Evolutionary conservation across 2,797 vertebrate genomes (phyloP), one percentile per base, ranked within the genome.

Genomic region (Argentina silus): DNA sequence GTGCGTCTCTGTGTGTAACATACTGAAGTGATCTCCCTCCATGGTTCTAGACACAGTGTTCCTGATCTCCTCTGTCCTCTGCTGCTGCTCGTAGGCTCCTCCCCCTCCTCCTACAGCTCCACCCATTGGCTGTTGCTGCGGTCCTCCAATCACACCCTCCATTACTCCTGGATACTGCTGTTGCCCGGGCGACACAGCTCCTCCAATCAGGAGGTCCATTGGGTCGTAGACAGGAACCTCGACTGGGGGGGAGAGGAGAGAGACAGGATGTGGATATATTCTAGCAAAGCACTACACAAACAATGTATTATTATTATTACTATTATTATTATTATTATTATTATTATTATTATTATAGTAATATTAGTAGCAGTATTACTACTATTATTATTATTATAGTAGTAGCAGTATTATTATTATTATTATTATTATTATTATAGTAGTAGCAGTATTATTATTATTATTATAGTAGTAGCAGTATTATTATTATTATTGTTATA

Each of bases 41-140:
- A 69, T 81, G 74, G 88, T 84, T 73, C 81, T 77, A 69, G 45
- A 83, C 75, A 93, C 73, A n/a, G 48, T 81, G 6, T 90, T n/a
- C 15, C 83, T 78, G 74, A 92, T 89, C 70, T 85, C 79, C 80
- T 81, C 83, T 3, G 44, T 78, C 47, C 79, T 57, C 79, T 87
- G 85, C 79, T 87, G 85, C 76, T 59, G 83, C 61, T 56, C 59
- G 11, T 4, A 63, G 47, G 69, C 79, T 47, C 68, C 80, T 69
- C 82, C 87, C 67, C 67, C 79, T 48, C 68, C 80, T 69, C 82
- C 87, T 67, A 67, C 79, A 2, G 79, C 85, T 60, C 63, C 87
- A 69, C 73, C 81, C 72, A 76, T 81, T 81, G 86, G 86, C 8
- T 85, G 90, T 91, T 90, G 88, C 86, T 85, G 83, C 21, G 87